Evolutionary conservation across 2,888 invertebrate species (phyloP).

Genomic region (Sesia bembeciformis): DNA sequence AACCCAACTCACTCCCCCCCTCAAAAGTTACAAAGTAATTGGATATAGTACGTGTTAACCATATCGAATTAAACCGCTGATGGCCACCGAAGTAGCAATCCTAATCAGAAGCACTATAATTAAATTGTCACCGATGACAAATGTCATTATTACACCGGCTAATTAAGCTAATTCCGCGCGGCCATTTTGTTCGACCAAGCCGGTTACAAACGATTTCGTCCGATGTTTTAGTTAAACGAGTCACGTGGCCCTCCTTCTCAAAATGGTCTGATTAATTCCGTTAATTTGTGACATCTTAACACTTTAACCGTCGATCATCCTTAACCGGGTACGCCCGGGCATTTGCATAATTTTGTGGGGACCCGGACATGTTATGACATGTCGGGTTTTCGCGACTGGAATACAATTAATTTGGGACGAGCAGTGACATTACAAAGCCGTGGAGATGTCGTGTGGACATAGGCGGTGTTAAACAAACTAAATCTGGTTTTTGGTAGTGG

Average conservation of each 20-base stretch:
- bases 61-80: not conserved
- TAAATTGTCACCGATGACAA: constrained; percentile 1
- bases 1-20: too few relatives aligned
- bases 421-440: not conserved
- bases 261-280: constrained; percentile 1
- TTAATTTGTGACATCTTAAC: constrained; percentile 29
- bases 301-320: constrained; percentile 8
- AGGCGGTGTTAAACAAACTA: not conserved
- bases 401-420: constrained; percentile 4
- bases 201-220: constrained; percentile 16
- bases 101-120: constrained; percentile 1
- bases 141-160: constrained; percentile 1
- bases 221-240: constrained; percentile 26
- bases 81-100: not conserved
- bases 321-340: constrained; percentile 2
- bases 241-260: constrained; percentile 10
- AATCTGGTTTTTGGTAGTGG: too few relatives aligned
- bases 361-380: constrained; percentile 4
- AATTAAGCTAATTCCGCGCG: constrained; percentile 18
- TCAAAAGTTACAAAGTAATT: too few relatives aligned
- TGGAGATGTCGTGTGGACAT: not conserved
- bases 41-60: not conserved
- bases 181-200: constrained; percentile 24
- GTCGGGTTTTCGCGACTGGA: constrained; percentile 2
- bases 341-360: constrained; percentile 14